A percentile compares a stretch with the other conserved stretches of the same genome.
These are phyloP conservation scores for Heterohyrax brucei DNA, from an alignment of 2,797 vertebrate species.

Conservation along the genomic window DNA sequence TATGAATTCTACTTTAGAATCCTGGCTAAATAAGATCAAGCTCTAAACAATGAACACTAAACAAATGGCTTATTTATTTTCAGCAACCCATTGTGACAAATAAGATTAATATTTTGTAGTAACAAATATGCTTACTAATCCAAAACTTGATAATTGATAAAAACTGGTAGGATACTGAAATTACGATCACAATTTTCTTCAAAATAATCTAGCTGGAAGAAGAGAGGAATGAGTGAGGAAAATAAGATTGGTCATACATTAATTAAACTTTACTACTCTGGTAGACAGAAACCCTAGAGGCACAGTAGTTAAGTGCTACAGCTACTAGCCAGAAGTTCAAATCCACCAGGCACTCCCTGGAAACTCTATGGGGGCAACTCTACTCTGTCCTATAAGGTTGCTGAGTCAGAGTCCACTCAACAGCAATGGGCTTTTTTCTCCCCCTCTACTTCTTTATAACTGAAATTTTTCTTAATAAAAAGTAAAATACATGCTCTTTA, in stretches of 20 bases:
- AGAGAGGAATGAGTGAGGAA: not conserved
- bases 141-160: constrained; percentile 63
- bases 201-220: constrained; percentile 52
- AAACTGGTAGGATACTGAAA: constrained; percentile 45
- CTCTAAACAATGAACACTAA: constrained; percentile 12
- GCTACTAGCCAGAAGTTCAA: too few relatives aligned
- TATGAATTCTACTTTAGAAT: constrained; percentile 71
- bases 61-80: constrained; percentile 50
- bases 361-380: too few relatives aligned
- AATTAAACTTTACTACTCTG: constrained; percentile 40
- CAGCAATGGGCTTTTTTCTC: too few relatives aligned
- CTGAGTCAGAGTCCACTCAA: too few relatives aligned
- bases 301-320: too few relatives aligned
- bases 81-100: constrained; percentile 7
- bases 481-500: constrained; percentile 49
- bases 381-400: too few relatives aligned
- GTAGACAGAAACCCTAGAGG: too few relatives aligned
- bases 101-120: constrained; percentile 53
- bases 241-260: not conserved
- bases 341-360: too few relatives aligned
- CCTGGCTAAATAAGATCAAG: constrained; percentile 40
- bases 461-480: not conserved
- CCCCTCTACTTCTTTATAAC: not conserved
- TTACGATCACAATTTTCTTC: constrained; percentile 39
- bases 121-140: constrained; percentile 51